Evolutionary conservation across 2,888 invertebrate species (phyloP).

Genomic region (Clanis bilineata): DNA sequence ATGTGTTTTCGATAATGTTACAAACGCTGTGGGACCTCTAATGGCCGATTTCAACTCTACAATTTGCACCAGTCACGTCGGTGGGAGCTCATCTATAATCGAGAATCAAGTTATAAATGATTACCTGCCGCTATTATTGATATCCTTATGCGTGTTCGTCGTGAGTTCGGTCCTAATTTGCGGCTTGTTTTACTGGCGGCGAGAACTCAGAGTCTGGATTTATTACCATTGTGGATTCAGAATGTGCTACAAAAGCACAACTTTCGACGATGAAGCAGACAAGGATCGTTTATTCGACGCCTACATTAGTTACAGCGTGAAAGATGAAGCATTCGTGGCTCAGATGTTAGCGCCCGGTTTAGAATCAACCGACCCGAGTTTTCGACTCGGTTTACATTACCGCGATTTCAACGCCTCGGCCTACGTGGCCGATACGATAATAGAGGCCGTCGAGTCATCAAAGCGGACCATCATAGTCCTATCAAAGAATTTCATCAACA

Average conservation of each 20-base stretch:
- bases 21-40: conserved; percentile 86
- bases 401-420: conserved; percentile 94
- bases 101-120: conserved; percentile 91
- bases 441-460: conserved; percentile 95
- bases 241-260: conserved; percentile 92
- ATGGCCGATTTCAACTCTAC: conserved; percentile 90
- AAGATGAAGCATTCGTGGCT: conserved; percentile 95
- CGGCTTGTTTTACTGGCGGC: conserved; percentile 90
- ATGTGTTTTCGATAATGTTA: conserved; percentile 88
- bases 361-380: conserved; percentile 90
- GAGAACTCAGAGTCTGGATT: conserved; percentile 92
- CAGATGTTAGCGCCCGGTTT: conserved; percentile 94
- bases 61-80: conserved; percentile 88
- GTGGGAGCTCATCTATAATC: conserved; percentile 87
- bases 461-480: conserved; percentile 94
- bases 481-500: conserved; percentile 95
- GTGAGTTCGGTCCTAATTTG: conserved; percentile 89
- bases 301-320: conserved; percentile 96
- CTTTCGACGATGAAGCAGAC: conserved; percentile 90
- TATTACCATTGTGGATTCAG: conserved; percentile 92
- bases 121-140: conserved; percentile 89
- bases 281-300: conserved; percentile 96
- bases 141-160: conserved; percentile 89
- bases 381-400: conserved; percentile 94
- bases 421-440: conserved; percentile 95